A percentile compares a stretch with the other conserved stretches of the same genome.
phyloP scores from a whole-genome alignment of 2,797 vertebrate species.

The Distichodus sexfasciatus region DNA sequence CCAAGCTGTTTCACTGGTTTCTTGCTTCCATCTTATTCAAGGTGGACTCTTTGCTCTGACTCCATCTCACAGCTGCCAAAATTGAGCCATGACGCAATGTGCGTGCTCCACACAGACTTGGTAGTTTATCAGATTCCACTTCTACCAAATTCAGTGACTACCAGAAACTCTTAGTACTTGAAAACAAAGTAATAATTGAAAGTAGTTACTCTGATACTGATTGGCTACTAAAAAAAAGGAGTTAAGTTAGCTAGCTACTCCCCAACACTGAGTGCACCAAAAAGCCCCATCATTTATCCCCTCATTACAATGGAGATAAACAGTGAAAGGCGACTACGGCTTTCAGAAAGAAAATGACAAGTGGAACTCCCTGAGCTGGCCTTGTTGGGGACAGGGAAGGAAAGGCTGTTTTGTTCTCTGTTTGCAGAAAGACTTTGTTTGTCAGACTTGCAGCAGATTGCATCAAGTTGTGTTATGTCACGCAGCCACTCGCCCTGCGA shows the following conservation, averaged over 20 bases:
- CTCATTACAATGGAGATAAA: constrained; percentile 17
- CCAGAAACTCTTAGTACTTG: too few species aligned
- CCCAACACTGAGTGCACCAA: not conserved
- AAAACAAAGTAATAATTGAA: too few species aligned
- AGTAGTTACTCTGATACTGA: too few species aligned
- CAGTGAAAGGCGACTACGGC: constrained; percentile 5
- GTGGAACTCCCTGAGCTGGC: not conserved
- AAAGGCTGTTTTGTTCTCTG: constrained; percentile 4
- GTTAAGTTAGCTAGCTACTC: too few species aligned
- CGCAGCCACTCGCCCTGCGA: constrained; percentile 20
- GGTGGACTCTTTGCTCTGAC: too few species aligned
- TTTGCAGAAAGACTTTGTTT: constrained; percentile 37
- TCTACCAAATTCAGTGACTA: too few species aligned
- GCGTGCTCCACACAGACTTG: too few species aligned
- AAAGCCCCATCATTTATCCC: constrained; percentile 19
- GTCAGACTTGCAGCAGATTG: constrained; percentile 49
- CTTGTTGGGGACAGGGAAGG: not conserved
- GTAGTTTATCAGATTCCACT: too few species aligned
- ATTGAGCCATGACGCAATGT: too few species aligned
- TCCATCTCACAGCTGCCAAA: constrained; percentile 20
- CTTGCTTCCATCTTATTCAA: too few species aligned
- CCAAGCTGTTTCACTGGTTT: too few species aligned
- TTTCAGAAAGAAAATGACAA: not conserved
- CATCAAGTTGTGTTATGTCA: constrained; percentile 41
- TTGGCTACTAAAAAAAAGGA: too few species aligned